Percentiles rank a stretch among this genome's conserved stretches.
Conservation (phyloP, 2,888 invertebrate species). For the Notodonta dromedarius region DNA sequence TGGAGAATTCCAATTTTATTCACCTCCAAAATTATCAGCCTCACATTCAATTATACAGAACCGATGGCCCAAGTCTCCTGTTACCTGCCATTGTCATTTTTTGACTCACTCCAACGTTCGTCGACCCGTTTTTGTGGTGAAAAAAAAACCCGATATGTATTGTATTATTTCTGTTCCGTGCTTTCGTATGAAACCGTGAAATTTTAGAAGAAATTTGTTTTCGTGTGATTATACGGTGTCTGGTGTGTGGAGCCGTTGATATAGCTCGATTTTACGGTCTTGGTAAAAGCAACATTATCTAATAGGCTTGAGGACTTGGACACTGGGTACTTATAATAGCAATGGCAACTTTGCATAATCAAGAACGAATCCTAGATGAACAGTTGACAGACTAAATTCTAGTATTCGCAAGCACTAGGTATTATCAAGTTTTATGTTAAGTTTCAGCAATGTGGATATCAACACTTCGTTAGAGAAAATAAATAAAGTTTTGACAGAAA, state of each 20-base stretch:
- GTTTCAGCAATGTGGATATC: too few species aligned
- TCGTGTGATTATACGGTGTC: conserved; percentile 6
- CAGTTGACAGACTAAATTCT: too few species aligned
- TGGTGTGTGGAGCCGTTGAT: conserved; percentile 3
- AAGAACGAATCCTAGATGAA: too few species aligned
- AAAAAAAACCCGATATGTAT: conserved; percentile 29
- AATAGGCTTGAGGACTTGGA: not conserved
- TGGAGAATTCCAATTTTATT: conserved; percentile 12
- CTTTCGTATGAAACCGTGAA: conserved; percentile 31
- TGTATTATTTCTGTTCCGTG: conserved; percentile 28
- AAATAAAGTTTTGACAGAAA: too few species aligned
- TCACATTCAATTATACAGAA: conserved; percentile 52
- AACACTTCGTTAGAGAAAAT: too few species aligned
- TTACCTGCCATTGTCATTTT: conserved; percentile 67
- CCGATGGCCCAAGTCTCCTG: conserved; percentile 45
- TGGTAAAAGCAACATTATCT: not conserved
- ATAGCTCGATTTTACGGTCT: not conserved
- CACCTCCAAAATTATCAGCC: conserved; percentile 38
- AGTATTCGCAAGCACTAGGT: too few species aligned
- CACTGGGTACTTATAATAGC: not conserved
- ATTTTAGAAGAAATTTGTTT: conserved; percentile 33
- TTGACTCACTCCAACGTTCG: conserved; percentile 44
- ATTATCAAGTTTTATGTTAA: too few species aligned
- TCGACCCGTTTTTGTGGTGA: conserved; percentile 32
- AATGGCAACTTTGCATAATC: too few species aligned